Conservation (phyloP, 2,888 invertebrate genomes). For the Cyclophora albipunctata region DNA sequence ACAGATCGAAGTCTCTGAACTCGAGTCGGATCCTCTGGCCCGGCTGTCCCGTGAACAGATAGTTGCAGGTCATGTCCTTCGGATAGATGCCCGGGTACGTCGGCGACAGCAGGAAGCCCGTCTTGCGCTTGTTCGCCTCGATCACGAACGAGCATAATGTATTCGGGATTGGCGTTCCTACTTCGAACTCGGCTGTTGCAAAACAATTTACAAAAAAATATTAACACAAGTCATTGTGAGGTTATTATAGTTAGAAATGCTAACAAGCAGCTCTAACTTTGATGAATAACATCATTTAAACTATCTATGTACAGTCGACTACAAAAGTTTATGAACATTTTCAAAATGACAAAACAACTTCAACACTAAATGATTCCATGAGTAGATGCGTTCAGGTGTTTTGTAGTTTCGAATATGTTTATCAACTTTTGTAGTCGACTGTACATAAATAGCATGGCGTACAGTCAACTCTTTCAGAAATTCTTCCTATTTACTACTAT, state of each 20-base stretch:
- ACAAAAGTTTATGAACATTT: too few species aligned
- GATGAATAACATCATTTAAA: too few species aligned
- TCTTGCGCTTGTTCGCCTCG: constrained; percentile 82
- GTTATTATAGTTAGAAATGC: not conserved
- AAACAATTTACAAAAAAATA: not conserved
- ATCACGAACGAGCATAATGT: constrained; percentile 92
- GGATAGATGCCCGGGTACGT: constrained; percentile 99
- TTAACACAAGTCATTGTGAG: not conserved
- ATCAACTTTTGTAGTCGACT: too few species aligned
- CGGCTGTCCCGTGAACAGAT: constrained; percentile 91
- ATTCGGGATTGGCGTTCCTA: constrained; percentile 91
- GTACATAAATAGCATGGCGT: too few species aligned
- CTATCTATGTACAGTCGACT: too few species aligned
- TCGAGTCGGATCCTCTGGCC: constrained; percentile 95
- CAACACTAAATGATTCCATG: too few species aligned
- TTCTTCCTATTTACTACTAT: too few species aligned
- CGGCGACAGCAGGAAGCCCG: constrained; percentile 93
- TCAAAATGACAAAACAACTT: too few species aligned
- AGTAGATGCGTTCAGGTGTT: too few species aligned
- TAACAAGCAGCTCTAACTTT: too few species aligned
- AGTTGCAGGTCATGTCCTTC: constrained; percentile 94
- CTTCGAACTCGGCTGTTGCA: constrained; percentile 88
- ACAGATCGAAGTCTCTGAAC: constrained; percentile 98
- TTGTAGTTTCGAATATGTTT: too few species aligned
- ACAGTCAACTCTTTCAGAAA: too few species aligned